Evolutionary conservation across 1,140 invertebrate species (phyloP), one percentile per base, ranked within the genome.

Genomic region (Saccostrea echinata): DNA sequence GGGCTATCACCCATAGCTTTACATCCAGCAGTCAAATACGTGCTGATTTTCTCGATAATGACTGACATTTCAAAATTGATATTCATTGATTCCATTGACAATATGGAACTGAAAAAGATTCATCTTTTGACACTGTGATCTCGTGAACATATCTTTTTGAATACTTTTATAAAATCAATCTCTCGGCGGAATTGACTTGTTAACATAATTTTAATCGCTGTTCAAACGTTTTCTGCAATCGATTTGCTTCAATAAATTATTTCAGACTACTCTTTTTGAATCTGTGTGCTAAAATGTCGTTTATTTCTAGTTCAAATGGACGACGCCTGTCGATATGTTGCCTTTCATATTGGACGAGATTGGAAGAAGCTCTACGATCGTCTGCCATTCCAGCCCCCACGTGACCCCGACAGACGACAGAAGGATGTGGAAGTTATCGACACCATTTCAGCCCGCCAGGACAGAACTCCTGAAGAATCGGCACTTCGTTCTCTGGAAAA

Each of bases 281-380:
- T 30, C 8, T 33, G 68, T 12, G 27, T 35, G 2, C 6, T 33
- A 52, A 53, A 82, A 24, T 81, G 27, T 18, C 81, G 61, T 84
- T 86, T 43, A 53, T 80, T 52, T 76, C 85, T 55, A 91, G 91
- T 53, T 61, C 85, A 83, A 33, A 52, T 91, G 43, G 88, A 90
- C 24, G 91, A 91, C 27, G 91, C 91, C 9, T 90, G 89, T 52
- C 85, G 88, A 81, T 88, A 80, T 61, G 91, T 90, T 3, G 86
- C 91, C 18, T 35, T 86, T 18, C 71, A 76, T 30, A 86, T 91
- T 35, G 91, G 89, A 11, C 82, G 43, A 33, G 91, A 91, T 33
- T 91, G 91, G 91, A 91, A 90, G 71, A 86, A 43, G 64, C 76
- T 91, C 21, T 91, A 91, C 57, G 88, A 86, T n/a, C 57, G 85